These are phyloP conservation scores for Neoascia interrupta DNA, from an alignment of 2,888 invertebrate genomes.

Conservation along the genomic window DNA sequence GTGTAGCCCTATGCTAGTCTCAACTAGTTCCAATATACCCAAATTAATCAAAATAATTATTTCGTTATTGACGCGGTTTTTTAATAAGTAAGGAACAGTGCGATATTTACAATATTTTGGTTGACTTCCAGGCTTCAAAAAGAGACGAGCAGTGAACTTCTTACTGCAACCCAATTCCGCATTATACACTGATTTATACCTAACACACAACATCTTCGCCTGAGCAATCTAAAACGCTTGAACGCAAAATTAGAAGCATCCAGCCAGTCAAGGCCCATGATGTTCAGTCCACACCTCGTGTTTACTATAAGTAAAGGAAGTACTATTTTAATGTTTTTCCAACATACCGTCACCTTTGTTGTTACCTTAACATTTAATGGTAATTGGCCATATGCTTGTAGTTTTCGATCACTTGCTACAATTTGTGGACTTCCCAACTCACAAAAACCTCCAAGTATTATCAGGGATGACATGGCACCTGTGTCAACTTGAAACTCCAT, in stretches of 20 bases:
- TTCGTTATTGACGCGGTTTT: not conserved
- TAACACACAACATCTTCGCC: not conserved
- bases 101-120: conserved; percentile 1
- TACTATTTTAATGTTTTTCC: not conserved
- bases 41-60: not conserved
- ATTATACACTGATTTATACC: conserved; percentile 5
- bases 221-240: not conserved
- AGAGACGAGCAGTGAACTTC: not conserved
- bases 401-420: too few relatives aligned
- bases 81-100: not conserved
- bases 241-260: not conserved
- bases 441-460: not conserved
- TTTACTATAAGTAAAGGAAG: conserved; percentile 15
- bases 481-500: not conserved
- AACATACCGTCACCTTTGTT: not conserved
- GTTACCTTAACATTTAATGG: too few relatives aligned
- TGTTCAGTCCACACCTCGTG: conserved; percentile 12
- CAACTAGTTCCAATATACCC: not conserved
- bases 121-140: conserved; percentile 10
- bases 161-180: conserved; percentile 12
- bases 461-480: too few relatives aligned
- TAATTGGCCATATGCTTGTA: too few relatives aligned
- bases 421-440: not conserved
- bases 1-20: not conserved
- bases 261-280: conserved; percentile 3